These are phyloP conservation scores for Oostethus manadensis DNA, from an alignment of 2,113 vertebrate genomes.

Conservation along the genomic window DNA sequence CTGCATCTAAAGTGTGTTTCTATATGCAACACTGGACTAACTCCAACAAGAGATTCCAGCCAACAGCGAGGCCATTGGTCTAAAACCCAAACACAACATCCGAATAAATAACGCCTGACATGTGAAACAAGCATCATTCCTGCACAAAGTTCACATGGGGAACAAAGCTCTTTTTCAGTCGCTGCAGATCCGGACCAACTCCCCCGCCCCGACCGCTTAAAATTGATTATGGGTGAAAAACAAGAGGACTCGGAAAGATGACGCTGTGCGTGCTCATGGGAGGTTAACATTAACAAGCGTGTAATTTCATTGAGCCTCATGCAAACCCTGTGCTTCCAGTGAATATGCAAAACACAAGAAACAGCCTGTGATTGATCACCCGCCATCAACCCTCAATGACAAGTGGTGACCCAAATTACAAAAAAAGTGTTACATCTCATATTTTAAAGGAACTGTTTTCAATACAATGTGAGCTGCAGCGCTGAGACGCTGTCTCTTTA, in stretches of 20 bases:
- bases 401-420: too few species aligned
- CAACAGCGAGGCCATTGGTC: slow-evolving; percentile 19
- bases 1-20: slow-evolving; percentile 1
- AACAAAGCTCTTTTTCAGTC: slow-evolving; percentile 47
- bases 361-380: too few species aligned
- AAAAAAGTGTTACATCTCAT: too few species aligned
- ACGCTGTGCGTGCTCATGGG: slow-evolving; percentile 22
- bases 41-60: slow-evolving; percentile 21
- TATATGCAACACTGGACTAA: slow-evolving; percentile 13
- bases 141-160: slow-evolving; percentile 41
- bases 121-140: slow-evolving; percentile 35
- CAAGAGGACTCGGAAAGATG: slow-evolving; percentile 8
- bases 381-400: too few species aligned
- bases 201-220: slow-evolving; percentile 19
- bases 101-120: slow-evolving; percentile 35
- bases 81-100: slow-evolving; percentile 26
- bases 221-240: slow-evolving; percentile 42
- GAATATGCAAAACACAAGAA: slow-evolving; percentile 13
- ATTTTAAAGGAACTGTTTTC: too few species aligned
- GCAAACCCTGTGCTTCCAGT: slow-evolving; percentile 49
- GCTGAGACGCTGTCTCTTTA: too few species aligned
- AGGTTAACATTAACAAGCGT: slow-evolving; percentile 27
- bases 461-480: too few species aligned
- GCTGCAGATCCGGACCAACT: neutral
- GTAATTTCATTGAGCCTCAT: slow-evolving; percentile 44